Percentiles rank a stretch among this genome's conserved stretches.
These are phyloP conservation scores for Acipenser transmontanus DNA, from an alignment of 2,797 vertebrate genomes.

Conservation along the genomic window DNA sequence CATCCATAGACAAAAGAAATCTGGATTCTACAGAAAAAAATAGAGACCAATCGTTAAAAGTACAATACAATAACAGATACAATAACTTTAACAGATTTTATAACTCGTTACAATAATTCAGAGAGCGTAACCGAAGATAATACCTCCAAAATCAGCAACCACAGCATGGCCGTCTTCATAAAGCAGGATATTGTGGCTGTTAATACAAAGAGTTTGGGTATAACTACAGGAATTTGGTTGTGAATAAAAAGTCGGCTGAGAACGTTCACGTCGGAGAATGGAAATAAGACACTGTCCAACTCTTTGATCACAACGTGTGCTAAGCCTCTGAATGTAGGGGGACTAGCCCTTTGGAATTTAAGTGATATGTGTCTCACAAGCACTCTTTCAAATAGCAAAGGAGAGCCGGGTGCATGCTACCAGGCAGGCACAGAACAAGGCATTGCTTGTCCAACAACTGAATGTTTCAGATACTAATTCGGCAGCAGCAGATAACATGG, in stretches of 20 bases:
- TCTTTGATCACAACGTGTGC: constrained; percentile 29
- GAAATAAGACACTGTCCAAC: constrained; percentile 25
- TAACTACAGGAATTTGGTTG: too few relatives aligned
- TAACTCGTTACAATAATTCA: background rate
- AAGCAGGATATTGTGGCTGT: constrained; percentile 91
- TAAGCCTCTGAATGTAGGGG: constrained; percentile 19
- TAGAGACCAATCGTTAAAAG: background rate
- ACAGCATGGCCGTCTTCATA: constrained; percentile 92
- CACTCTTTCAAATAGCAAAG: background rate
- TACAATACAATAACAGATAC: background rate
- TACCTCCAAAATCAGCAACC: constrained; percentile 95
- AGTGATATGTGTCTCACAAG: background rate
- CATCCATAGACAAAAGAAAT: constrained; percentile 85
- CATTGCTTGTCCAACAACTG: too few relatives aligned
- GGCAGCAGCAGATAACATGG: too few relatives aligned
- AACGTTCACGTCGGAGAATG: constrained; percentile 34
- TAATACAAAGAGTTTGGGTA: constrained; percentile 6
- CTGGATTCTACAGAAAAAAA: constrained; percentile 68
- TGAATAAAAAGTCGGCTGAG: constrained; percentile 24
- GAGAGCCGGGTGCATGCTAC: too few relatives aligned
- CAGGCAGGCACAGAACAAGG: too few relatives aligned
- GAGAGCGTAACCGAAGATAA: background rate
- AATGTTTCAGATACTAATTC: too few relatives aligned
- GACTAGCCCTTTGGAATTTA: background rate
- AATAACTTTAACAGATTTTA: background rate